Percentiles rank a stretch among this genome's conserved stretches.
Evolutionary conservation across 1,140 invertebrate species (phyloP).

Genomic region (Paraescarpia echinospica): DNA sequence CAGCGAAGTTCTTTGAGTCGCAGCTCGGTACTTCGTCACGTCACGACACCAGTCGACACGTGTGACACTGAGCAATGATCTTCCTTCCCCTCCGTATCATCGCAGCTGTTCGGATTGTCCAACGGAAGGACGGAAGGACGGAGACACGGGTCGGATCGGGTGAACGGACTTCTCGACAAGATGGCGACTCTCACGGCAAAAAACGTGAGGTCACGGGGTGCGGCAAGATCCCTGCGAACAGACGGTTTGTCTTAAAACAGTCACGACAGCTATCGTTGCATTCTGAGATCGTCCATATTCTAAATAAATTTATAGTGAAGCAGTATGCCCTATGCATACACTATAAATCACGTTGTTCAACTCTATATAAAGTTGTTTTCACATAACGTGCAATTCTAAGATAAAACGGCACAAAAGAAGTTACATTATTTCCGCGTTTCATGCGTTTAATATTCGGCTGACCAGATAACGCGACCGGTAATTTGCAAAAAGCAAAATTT

Average conservation of each 20-base stretch:
- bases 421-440: no score
- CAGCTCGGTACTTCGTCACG: background rate
- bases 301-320: no score
- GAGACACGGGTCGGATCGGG: background rate
- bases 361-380: no score
- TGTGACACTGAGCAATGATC: background rate
- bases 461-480: no score
- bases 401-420: no score
- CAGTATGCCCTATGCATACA: no score
- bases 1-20: background rate
- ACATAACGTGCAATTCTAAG: no score
- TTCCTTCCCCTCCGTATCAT: background rate
- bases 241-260: background rate
- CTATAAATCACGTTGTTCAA: no score
- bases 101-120: background rate
- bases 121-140: background rate
- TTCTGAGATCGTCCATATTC: background rate
- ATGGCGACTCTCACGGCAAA: background rate
- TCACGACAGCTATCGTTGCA: background rate
- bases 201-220: background rate
- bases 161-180: background rate
- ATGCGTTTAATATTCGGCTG: no score
- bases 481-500: no score
- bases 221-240: background rate
- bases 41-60: background rate